phyloP scores from a whole-genome alignment of 2,113 vertebrate genomes.

The Hydropotes inermis region DNA sequence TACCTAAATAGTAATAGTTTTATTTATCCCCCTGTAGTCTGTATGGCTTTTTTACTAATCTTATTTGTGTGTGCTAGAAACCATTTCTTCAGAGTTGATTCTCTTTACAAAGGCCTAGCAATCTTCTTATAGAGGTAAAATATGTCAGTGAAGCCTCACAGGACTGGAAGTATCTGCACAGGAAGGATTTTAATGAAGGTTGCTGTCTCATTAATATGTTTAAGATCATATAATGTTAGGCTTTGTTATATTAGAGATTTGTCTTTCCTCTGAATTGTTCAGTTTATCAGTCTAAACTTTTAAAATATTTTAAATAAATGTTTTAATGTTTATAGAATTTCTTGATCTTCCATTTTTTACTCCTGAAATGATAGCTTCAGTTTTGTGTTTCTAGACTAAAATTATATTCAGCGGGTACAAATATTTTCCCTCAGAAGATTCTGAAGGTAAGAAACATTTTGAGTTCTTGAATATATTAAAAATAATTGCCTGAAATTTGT shows the following conservation, averaged over 20 bases:
- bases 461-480: background rate
- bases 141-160: background rate
- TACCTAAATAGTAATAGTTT: background rate
- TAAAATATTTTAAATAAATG: background rate
- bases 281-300: background rate
- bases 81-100: background rate
- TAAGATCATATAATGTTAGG: background rate
- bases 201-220: background rate
- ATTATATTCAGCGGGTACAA: background rate
- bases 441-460: background rate
- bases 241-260: background rate
- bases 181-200: background rate
- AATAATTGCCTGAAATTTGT: background rate
- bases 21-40: background rate
- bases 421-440: background rate
- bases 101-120: background rate
- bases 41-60: background rate
- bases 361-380: background rate
- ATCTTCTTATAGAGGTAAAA: background rate
- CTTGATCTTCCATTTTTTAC: background rate
- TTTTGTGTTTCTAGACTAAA: background rate
- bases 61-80: background rate
- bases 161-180: rapidly evolving
- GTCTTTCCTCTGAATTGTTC: background rate
- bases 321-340: background rate